phyloP scores from a whole-genome alignment of 37 sponge, comb jelly and placozoan genomes.

The Chondrosia reniformis region DNA sequence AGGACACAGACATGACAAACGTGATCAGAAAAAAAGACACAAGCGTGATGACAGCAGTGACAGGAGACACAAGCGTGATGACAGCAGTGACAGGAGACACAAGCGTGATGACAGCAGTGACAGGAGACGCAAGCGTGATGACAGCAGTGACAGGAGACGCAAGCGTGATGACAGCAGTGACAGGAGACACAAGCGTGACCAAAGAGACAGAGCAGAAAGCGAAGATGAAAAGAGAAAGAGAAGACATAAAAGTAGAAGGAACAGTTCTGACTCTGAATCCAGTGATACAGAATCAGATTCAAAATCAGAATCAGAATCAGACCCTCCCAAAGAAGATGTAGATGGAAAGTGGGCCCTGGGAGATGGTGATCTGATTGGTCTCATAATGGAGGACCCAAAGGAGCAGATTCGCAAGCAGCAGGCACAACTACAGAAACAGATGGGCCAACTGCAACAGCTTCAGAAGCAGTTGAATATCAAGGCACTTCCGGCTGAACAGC shows the following conservation, averaged over 20 bases:
- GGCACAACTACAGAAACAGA: slow-evolving; percentile 53
- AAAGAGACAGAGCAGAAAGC: not conserved
- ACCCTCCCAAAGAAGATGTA: not conserved
- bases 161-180: slow-evolving; percentile 10
- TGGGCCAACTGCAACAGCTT: slow-evolving; percentile 25
- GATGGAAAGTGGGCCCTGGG: slow-evolving; percentile 56
- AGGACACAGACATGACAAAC: not conserved
- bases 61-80: not conserved
- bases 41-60: not conserved
- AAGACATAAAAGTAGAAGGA: not conserved
- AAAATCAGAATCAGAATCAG: slow-evolving; percentile 11
- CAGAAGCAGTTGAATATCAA: slow-evolving; percentile 46
- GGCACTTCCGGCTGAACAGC: slow-evolving; percentile 47
- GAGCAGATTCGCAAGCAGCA: slow-evolving; percentile 56
- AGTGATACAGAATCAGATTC: slow-evolving; percentile 1
- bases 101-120: not conserved
- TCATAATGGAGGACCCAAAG: slow-evolving; percentile 5
- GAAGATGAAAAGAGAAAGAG: slow-evolving; percentile 26
- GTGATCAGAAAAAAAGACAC: not conserved
- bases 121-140: slow-evolving; percentile 3
- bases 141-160: not conserved
- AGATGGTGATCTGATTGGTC: not conserved
- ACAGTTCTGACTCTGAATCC: slow-evolving; percentile 2
- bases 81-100: not conserved
- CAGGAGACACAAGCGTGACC: not conserved